Evolutionary conservation across 2,888 invertebrate genomes (phyloP).

Genomic region (Pachydiplax longipennis): DNA sequence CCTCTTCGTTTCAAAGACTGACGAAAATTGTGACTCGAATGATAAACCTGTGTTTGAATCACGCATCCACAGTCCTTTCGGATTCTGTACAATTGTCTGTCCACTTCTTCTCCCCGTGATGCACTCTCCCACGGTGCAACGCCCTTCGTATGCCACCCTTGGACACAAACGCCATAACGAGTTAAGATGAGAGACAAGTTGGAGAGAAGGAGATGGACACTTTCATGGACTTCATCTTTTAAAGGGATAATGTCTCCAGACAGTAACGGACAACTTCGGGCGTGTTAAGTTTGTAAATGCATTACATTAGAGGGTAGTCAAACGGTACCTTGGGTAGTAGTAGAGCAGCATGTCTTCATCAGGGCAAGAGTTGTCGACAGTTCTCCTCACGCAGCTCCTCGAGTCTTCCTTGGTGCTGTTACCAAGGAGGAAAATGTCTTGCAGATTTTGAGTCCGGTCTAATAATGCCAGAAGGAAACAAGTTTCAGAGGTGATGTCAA

Average conservation of each 20-base stretch:
- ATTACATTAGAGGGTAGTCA: not conserved
- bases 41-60: no score
- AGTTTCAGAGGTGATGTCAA: not conserved
- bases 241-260: slow-evolving; percentile 19
- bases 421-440: slow-evolving; percentile 12
- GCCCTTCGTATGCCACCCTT: not conserved
- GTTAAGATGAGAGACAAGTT: not conserved
- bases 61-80: no score
- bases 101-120: no score
- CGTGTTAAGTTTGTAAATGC: not conserved
- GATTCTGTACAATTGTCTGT: no score
- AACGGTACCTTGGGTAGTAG: slow-evolving; percentile 37
- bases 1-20: no score
- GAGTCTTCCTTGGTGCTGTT: slow-evolving; percentile 6
- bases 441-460: slow-evolving; percentile 7
- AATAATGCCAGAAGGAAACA: not conserved
- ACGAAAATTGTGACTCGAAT: no score
- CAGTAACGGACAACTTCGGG: not conserved
- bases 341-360: slow-evolving; percentile 28
- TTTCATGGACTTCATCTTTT: not conserved
- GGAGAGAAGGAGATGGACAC: not conserved
- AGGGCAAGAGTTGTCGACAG: slow-evolving; percentile 3
- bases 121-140: not conserved
- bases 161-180: not conserved
- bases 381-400: slow-evolving; percentile 17